phyloP scores from a whole-genome alignment of 1,140 invertebrate species.

The Drosophila paulistorum region DNA sequence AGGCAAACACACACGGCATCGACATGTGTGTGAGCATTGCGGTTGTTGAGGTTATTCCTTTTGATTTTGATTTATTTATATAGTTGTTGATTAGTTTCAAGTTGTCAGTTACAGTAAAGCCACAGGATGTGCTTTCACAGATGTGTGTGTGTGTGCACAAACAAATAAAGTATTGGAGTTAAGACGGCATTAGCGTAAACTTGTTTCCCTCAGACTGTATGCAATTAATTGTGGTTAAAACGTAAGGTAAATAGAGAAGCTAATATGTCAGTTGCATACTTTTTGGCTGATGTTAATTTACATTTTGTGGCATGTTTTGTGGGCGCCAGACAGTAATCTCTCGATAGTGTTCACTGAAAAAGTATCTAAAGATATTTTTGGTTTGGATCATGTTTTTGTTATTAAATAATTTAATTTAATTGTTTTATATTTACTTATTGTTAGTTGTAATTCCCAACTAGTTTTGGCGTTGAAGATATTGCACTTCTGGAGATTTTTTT shows the following conservation, averaged over 20 bases:
- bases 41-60: constrained; percentile 16
- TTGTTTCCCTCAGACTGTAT: background rate
- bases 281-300: constrained; percentile 27
- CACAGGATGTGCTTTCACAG: background rate
- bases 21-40: constrained; percentile 10
- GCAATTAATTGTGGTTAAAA: background rate
- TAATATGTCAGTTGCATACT: constrained; percentile 44
- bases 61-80: constrained; percentile 26
- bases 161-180: background rate
- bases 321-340: constrained; percentile 11
- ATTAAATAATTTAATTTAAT: too few species aligned
- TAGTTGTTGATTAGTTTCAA: constrained; percentile 45
- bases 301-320: constrained; percentile 33
- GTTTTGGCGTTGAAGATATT: too few species aligned
- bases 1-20: constrained; percentile 8
- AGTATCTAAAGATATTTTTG: too few species aligned
- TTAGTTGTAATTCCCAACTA: too few species aligned
- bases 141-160: background rate
- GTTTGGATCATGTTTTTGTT: too few species aligned
- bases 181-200: background rate
- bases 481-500: too few species aligned
- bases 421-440: too few species aligned
- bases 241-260: background rate
- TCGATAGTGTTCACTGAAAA: background rate
- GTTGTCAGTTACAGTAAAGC: background rate